Evolutionary conservation across 2,888 invertebrate species (phyloP), one percentile per base, ranked within the genome.

Genomic region (Prionchulus punctatus): DNA sequence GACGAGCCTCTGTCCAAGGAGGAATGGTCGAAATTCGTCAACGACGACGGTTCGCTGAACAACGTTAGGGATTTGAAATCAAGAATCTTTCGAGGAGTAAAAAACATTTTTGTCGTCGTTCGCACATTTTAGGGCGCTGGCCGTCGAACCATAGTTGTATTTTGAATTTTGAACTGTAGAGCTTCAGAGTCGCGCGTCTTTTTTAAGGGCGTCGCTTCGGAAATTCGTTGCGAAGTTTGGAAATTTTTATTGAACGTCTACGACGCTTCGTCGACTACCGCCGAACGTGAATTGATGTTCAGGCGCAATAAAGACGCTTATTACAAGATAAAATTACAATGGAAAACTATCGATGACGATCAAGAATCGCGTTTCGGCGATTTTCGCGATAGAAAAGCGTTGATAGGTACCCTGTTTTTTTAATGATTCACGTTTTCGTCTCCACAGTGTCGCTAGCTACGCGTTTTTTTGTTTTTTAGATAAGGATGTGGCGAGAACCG

Each of bases 401-500:
- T 94, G 57, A 89, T 96, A 55, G 82, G 82, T 82, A 68, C 64
- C 66, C 7, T 12, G 18, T 36, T 36, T 36, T 36, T 18, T 36
- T 12, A 36, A 12, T 36, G 18, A 7, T 12, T 7, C 18, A 36
- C 18, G 18, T 18, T 36, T 12, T 36, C 18, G 7, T 36, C 18
- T 36, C 36, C 36, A 18, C 12, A 7, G 7, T 36, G 18, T 18
- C 36, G 36, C n/a, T n/a, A n/a, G n/a, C n/a, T n/a, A n/a, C n/a
- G n/a, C n/a, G n/a, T n/a, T n/a, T n/a, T n/a, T n/a, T n/a, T n/a
- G n/a, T n/a, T n/a, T 68, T 71, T 30, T 69, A 81, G 96, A 94
- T 66, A 98, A 98, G 73, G 98, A 98, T 73, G 96, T 98, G 0
- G 87, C 86, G 62, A 78, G 98, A 62, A 96, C 96, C 0, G 96